A percentile compares a stretch with the other conserved stretches of the same genome.
These are phyloP conservation scores for Prinia subflava DNA, from an alignment of 2,113 vertebrate species.

Conservation along the genomic window DNA sequence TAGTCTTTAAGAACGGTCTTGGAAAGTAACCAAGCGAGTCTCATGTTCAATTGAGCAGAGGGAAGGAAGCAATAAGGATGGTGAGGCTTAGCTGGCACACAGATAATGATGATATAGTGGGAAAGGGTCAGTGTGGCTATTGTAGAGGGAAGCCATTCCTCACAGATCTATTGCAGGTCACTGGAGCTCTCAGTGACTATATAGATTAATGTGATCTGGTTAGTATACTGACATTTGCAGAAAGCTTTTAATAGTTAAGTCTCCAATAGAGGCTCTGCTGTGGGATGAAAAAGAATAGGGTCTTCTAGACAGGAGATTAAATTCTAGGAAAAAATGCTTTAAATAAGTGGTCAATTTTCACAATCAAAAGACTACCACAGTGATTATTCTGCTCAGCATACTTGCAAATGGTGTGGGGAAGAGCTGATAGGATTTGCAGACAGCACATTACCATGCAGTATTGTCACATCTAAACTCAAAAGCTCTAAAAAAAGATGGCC, in stretches of 20 bases:
- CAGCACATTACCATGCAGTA: background rate
- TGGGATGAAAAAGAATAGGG: background rate
- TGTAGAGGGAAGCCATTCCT: slow-evolving; percentile 2
- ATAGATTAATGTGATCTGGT: slow-evolving; percentile 34
- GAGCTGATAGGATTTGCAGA: background rate
- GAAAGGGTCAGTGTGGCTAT: background rate
- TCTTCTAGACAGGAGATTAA: background rate
- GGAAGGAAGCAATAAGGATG: slow-evolving; percentile 24
- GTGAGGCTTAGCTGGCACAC: background rate
- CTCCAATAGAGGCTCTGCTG: background rate
- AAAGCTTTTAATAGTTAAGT: background rate
- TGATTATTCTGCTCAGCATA: background rate
- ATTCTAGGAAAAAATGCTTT: background rate
- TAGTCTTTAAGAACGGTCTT: background rate
- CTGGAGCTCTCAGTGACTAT: background rate
- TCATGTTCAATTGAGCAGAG: background rate
- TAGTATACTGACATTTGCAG: slow-evolving; percentile 28
- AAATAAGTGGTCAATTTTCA: slow-evolving; percentile 11
- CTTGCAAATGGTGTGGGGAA: background rate
- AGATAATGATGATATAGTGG: slow-evolving; percentile 30
- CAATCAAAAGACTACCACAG: background rate
- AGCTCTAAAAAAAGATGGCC: background rate
- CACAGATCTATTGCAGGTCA: slow-evolving; percentile 16
- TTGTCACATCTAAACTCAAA: background rate
- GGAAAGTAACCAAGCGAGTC: background rate